Conservation (phyloP, 2,888 invertebrate genomes). For the Trichopoda pennipes region DNA sequence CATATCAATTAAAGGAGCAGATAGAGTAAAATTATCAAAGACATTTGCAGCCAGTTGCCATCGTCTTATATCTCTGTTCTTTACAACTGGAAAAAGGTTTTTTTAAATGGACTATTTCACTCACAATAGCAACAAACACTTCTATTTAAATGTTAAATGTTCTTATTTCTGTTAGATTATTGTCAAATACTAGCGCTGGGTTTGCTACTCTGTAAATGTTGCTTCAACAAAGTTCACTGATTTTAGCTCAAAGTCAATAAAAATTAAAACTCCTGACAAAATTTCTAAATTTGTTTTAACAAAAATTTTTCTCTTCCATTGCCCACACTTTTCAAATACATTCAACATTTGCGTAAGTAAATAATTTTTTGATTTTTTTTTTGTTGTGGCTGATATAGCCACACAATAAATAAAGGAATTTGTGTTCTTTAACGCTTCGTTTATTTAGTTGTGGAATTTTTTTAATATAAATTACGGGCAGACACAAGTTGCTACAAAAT, state of each 20-base stretch:
- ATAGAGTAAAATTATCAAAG: too few relatives aligned
- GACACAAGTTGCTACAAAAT: too few relatives aligned
- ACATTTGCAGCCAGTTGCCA: too few relatives aligned
- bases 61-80: too few relatives aligned
- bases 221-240: background rate
- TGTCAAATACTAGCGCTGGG: too few relatives aligned
- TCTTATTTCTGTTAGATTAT: background rate
- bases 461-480: background rate
- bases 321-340: too few relatives aligned
- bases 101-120: too few relatives aligned
- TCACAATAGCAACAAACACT: too few relatives aligned
- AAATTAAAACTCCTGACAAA: background rate
- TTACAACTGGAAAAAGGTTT: too few relatives aligned
- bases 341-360: background rate
- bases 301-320: background rate
- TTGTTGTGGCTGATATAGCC: conserved; percentile 9
- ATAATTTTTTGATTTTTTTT: background rate
- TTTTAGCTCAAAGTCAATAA: background rate
- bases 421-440: conserved; percentile 11
- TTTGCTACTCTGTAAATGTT: too few relatives aligned
- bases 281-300: background rate
- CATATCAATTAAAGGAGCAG: too few relatives aligned
- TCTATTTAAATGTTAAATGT: too few relatives aligned
- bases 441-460: background rate
- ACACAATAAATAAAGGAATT: background rate